These are phyloP conservation scores for Lethenteron camtschaticum DNA, from an alignment of 2,113 vertebrate genomes.

Conservation along the genomic window DNA sequence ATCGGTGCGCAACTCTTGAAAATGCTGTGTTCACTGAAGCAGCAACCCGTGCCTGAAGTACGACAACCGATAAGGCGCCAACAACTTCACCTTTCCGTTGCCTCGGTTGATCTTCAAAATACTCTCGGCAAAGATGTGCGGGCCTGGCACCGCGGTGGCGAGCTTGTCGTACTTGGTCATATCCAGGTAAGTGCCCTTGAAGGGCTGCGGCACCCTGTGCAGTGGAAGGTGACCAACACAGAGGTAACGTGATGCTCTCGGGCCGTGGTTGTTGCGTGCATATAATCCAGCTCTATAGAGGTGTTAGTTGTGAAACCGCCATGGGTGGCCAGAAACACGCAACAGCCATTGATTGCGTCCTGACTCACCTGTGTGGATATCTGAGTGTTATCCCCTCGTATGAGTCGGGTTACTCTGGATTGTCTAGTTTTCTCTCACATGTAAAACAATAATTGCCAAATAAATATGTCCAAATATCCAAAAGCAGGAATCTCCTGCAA, in stretches of 20 bases:
- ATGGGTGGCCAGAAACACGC: background rate
- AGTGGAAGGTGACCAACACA: background rate
- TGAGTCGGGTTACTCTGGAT: too few relatives aligned
- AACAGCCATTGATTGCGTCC: background rate
- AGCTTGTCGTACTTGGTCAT: slow-evolving; percentile 95
- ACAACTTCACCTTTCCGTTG: slow-evolving; percentile 56
- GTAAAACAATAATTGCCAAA: too few relatives aligned
- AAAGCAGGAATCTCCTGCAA: too few relatives aligned
- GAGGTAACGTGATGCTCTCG: background rate
- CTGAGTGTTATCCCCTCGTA: background rate
- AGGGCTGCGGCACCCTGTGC: slow-evolving; percentile 32
- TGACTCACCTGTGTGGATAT: background rate
- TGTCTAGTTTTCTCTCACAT: too few relatives aligned
- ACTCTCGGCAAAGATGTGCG: slow-evolving; percentile 73
- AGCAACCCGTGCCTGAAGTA: background rate
- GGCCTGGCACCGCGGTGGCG: slow-evolving; percentile 57
- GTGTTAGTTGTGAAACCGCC: background rate
- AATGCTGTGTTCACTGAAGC: slow-evolving; percentile 15
- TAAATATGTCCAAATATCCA: too few relatives aligned
- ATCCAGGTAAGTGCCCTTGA: slow-evolving; percentile 90
- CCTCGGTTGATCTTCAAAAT: slow-evolving; percentile 94
- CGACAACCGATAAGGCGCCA: background rate
- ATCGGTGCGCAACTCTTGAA: background rate
- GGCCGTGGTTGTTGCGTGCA: slow-evolving; percentile 3
- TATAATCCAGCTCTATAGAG: background rate